Evolutionary conservation across 2,888 invertebrate species (phyloP), one percentile per base, ranked within the genome.

Genomic region (Eristalis tenax): DNA sequence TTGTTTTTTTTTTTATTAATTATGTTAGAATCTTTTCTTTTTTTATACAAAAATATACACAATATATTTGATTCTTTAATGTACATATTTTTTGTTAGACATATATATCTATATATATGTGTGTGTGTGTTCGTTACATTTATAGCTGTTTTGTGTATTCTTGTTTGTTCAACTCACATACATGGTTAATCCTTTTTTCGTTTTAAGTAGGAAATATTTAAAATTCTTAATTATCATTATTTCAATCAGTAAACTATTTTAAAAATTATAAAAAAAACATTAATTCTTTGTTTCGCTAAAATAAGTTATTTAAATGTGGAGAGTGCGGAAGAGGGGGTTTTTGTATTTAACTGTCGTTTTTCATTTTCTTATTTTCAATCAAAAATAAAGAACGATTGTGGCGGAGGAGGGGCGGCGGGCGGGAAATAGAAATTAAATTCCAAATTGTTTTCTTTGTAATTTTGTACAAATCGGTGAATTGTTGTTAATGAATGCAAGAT

Each of bases 381-480:
- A 32, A 32, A 32, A 32, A 10, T 32, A 32, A 32, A 32, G 32
- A 32, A 32, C 32, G 75, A 13, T 22, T n/a, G n/a, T n/a, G n/a
- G n/a, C 2, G 26, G 26, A 3, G 26, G 26, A 26, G 26, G 26
- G 26, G 59, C 0, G 57, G 57, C 10, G 38, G 43, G 63, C n/a
- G 18, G 38, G 5, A 26, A 63, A 64, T 70, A 80, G 70, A 71
- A 84, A 75, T 82, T 75, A 69, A 79, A 83, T 76, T 88, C 59
- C 79, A 85, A 28, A 59, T 28, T 15, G 59, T 83, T 82, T 77
- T 73, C 61, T 87, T 86, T 87, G 69, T 87, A 78, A 77, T 77
- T 81, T 87, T 88, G 81, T 87, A 83, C 83, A 88, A 88, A 88
- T 76, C 75, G 84, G 79, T 83, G 84, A 83, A 68, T 83, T 69